phyloP scores from a whole-genome alignment of 64 coral and sea anemone genomes.

The Cladopsammia gracilis region DNA sequence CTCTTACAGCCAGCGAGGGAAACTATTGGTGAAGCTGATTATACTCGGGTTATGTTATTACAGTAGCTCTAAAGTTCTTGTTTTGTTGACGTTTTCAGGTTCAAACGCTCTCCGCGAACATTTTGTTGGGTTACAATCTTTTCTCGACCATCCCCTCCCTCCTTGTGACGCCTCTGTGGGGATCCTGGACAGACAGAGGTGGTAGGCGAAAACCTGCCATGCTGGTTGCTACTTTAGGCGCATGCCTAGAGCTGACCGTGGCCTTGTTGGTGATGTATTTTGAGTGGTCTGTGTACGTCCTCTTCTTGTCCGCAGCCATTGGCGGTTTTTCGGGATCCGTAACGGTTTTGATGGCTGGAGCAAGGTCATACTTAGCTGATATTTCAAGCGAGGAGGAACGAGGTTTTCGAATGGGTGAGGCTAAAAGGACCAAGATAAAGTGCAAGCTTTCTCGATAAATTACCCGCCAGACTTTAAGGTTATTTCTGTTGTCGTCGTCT shows the following conservation, averaged over 20 bases:
- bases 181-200: constrained; percentile 83
- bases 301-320: constrained; percentile 67
- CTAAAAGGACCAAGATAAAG: not conserved
- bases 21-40: no score
- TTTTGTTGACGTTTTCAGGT: constrained; percentile 44
- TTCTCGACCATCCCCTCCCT: constrained; percentile 58
- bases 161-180: constrained; percentile 61
- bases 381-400: constrained; percentile 52
- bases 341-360: constrained; percentile 58
- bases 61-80: not conserved
- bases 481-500: no score
- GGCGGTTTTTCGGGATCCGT: constrained; percentile 77
- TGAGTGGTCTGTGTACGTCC: constrained; percentile 64
- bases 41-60: not conserved
- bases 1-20: no score
- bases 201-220: constrained; percentile 76
- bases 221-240: constrained; percentile 60
- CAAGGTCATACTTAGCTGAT: constrained; percentile 83
- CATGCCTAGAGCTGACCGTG: constrained; percentile 61
- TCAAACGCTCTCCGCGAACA: constrained; percentile 30
- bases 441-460: not conserved
- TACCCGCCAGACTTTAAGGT: no score
- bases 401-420: constrained; percentile 80
- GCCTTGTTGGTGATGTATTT: constrained; percentile 73
- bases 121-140: constrained; percentile 38